phyloP scores from a whole-genome alignment of 1,140 invertebrate genomes.

The Elymnias hypermnestra region DNA sequence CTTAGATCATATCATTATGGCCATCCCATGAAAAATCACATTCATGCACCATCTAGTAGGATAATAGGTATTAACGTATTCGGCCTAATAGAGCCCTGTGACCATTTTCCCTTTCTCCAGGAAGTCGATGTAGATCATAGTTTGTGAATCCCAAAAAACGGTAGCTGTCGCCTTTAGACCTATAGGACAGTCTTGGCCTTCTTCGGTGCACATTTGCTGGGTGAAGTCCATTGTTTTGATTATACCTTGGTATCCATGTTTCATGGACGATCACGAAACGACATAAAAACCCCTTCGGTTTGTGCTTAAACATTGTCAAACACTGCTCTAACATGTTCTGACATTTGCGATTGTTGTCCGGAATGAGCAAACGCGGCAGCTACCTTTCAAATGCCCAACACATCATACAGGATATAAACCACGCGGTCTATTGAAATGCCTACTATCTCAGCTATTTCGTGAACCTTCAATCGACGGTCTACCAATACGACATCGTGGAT shows the following conservation, averaged over 20 bases:
- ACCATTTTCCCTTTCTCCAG: neutral
- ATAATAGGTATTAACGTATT: too few species aligned
- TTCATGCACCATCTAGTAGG: too few species aligned
- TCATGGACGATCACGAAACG: conserved; percentile 35
- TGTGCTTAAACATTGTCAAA: conserved; percentile 45
- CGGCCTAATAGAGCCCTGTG: too few species aligned
- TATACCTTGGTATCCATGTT: too few species aligned
- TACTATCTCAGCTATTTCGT: too few species aligned
- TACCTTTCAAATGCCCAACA: conserved; percentile 31
- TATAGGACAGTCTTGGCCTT: neutral
- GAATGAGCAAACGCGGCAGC: conserved; percentile 29
- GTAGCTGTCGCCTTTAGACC: neutral
- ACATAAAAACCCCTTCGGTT: conserved; percentile 41
- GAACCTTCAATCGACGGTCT: too few species aligned
- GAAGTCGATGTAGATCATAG: neutral
- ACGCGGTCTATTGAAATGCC: conserved; percentile 27
- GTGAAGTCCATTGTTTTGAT: neutral
- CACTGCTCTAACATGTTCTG: conserved; percentile 32
- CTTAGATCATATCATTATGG: too few species aligned
- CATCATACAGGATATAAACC: conserved; percentile 34
- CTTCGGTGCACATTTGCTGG: neutral
- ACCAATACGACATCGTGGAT: too few species aligned
- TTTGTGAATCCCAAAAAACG: conserved; percentile 3
- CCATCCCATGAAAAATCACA: too few species aligned
- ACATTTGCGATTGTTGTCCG: conserved; percentile 38